Base-by-base conservation (phyloP, 2,888 invertebrate genomes). In the Drosophila prostipennis region DNA sequence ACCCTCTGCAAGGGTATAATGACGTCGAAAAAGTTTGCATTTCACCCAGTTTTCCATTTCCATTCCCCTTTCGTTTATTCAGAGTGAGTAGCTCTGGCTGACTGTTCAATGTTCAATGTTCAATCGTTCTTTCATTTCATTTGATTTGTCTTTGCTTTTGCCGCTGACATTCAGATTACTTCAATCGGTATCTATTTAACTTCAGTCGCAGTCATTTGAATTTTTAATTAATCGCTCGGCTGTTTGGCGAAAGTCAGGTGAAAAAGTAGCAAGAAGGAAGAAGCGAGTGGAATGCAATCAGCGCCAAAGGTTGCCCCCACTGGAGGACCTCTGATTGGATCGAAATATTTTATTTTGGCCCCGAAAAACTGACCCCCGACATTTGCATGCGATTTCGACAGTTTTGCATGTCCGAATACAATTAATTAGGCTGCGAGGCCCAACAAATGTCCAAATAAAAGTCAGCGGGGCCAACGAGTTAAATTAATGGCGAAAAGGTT, bases 151-250 rank as follows among this genome's bases (percentile, higher is more conserved):
- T 16, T 53, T 67, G 59, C 61, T 43, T 14, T 53, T 67, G 37
- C 60, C 68, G 75, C 72, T 59, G 73, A 64, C 82, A 85, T 70
- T 78, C 70, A 73, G 86, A 85, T 83, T 74, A 79, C 77, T 84
- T 76, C 52, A 71, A 34, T 34, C 76, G 77, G 77, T 84, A 85
- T 86, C 80, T 83, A 80, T 85, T 86, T 86, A 86, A 73, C 78
- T 86, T 82, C 77, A 74, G 79, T 79, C 70, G 76, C 72, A 79
- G 74, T 79, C 80, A 77, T 78, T 88, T 88, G 74, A 80, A 79
- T 88, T 78, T 71, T 75, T 86, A 88, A 85, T 88, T 88, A 85
- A 83, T 85, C 77, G 78, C 39, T 69, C 55, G 64, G 72, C 65
- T 65, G 52, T 68, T 69, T 48, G 57, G 43, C 69, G 26, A 46